A percentile compares a stretch with the other conserved stretches of the same genome.
Conservation (phyloP, 1,140 invertebrate genomes). For the Leptinotarsa lineolata region DNA sequence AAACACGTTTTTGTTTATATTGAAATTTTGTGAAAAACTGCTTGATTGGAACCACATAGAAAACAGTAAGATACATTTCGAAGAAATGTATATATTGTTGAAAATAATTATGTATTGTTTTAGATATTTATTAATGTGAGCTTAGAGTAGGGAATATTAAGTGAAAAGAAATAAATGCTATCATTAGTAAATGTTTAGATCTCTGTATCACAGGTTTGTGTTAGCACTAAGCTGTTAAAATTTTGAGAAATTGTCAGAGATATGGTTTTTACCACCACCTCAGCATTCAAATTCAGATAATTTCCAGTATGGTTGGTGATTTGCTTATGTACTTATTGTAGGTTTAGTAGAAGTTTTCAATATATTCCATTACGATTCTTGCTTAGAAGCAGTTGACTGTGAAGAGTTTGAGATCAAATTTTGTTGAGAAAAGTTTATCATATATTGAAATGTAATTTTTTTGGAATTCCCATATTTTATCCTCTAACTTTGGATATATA, state of each 20-base stretch:
- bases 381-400: no score
- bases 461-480: no score
- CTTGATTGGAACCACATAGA: conserved; percentile 27
- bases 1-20: conserved; percentile 20
- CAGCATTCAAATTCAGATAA: conserved; percentile 32
- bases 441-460: no score
- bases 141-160: conserved; percentile 43
- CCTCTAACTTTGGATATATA: no score
- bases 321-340: neutral
- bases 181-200: conserved; percentile 49
- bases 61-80: conserved; percentile 48
- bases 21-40: conserved; percentile 22
- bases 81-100: conserved; percentile 52
- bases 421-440: no score
- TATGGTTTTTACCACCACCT: conserved; percentile 31
- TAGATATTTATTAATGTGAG: conserved; percentile 55
- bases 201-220: conserved; percentile 45
- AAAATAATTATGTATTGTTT: conserved; percentile 49
- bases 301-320: conserved; percentile 5
- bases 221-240: conserved; percentile 42
- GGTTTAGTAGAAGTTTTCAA: conserved; percentile 12
- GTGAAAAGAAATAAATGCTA: conserved; percentile 40
- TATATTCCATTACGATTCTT: neutral
- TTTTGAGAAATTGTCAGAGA: conserved; percentile 32
- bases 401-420: no score